Conservation (phyloP, 2,888 invertebrate species). For the Cryptus viduatorius region DNA sequence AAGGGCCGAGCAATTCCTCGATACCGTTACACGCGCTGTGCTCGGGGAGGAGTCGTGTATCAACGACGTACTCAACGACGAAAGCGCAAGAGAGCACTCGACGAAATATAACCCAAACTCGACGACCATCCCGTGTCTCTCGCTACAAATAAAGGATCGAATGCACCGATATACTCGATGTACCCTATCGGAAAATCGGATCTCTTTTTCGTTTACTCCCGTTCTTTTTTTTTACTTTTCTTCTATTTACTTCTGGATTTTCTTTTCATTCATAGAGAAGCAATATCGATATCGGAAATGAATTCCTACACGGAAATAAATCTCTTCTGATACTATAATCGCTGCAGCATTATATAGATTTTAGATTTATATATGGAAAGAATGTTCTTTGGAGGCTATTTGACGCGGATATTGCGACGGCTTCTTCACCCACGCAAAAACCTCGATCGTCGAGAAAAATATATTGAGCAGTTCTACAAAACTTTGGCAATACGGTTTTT, state of each 20-base stretch:
- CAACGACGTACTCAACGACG: slow-evolving; percentile 19
- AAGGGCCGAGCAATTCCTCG: slow-evolving; percentile 62
- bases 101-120: slow-evolving; percentile 64
- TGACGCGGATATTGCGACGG: slow-evolving; percentile 26
- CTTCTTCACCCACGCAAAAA: slow-evolving; percentile 24
- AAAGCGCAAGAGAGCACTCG: slow-evolving; percentile 51
- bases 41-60: slow-evolving; percentile 15
- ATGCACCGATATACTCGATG: slow-evolving; percentile 55
- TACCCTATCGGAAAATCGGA: slow-evolving; percentile 55
- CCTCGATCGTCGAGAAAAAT: slow-evolving; percentile 1
- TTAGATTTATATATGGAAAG: background rate
- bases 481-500: background rate
- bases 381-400: background rate
- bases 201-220: slow-evolving; percentile 6
- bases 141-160: slow-evolving; percentile 59
- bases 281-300: slow-evolving; percentile 60
- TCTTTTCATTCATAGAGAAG: slow-evolving; percentile 22
- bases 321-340: slow-evolving; percentile 36
- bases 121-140: slow-evolving; percentile 51
- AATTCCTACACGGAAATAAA: slow-evolving; percentile 48
- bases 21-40: slow-evolving; percentile 61
- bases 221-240: background rate
- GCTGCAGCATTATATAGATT: slow-evolving; percentile 2
- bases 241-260: background rate
- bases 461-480: slow-evolving; percentile 26